phyloP scores from a whole-genome alignment of 2,888 invertebrate species.

The Temnothorax rugatulus region DNA sequence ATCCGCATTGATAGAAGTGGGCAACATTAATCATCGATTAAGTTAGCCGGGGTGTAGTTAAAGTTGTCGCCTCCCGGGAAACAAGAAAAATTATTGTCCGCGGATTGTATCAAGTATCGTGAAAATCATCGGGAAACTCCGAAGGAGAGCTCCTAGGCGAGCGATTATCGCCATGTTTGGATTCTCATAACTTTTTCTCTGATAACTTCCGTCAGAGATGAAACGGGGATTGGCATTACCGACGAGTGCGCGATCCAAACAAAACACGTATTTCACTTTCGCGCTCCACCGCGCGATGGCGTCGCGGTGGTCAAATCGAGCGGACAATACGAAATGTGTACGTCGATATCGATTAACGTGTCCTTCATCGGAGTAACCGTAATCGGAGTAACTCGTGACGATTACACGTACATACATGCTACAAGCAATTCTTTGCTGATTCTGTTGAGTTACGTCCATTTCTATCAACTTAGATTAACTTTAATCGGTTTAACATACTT shows the following conservation, averaged over 20 bases:
- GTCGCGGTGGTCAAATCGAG: background rate
- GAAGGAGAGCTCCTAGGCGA: background rate
- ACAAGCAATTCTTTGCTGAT: no score
- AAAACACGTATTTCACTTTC: background rate
- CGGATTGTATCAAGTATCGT: background rate
- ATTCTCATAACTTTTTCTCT: background rate
- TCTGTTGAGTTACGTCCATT: no score
- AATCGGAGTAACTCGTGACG: background rate
- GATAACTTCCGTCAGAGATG: background rate
- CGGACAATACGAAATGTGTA: conserved; percentile 2
- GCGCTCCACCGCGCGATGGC: background rate
- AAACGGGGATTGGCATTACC: background rate
- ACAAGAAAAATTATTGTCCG: background rate
- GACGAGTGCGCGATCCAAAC: background rate
- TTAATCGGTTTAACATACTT: no score
- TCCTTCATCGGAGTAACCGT: background rate
- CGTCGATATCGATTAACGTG: conserved; percentile 23
- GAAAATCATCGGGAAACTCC: background rate
- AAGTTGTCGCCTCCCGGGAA: background rate
- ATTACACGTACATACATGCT: background rate
- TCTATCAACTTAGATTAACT: no score
- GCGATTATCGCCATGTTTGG: background rate
- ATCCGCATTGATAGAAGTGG: background rate
- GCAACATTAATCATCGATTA: background rate
- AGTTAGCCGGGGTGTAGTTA: background rate